phyloP scores from a whole-genome alignment of 2,888 invertebrate species.

The Pandemis heparana region DNA sequence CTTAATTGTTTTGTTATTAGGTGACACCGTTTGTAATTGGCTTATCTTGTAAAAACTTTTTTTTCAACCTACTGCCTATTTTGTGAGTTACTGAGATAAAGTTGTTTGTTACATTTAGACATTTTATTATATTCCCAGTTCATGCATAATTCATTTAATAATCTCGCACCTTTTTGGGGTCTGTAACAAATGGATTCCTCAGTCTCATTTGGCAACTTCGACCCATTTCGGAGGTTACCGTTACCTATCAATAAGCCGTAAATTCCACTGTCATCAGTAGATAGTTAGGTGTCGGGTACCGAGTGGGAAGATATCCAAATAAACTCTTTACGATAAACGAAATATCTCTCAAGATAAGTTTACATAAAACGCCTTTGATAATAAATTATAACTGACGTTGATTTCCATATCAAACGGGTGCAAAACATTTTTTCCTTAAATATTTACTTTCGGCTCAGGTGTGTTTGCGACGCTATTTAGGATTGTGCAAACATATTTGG shows the following conservation, averaged over 20 bases:
- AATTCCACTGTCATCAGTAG: conserved; percentile 1
- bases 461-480: conserved; percentile 2
- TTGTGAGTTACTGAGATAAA: neutral
- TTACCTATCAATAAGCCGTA: neutral
- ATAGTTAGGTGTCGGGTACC: conserved; percentile 4
- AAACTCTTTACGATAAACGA: neutral
- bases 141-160: conserved; percentile 6
- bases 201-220: conserved; percentile 2
- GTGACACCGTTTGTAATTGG: neutral
- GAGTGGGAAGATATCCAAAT: neutral
- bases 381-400: conserved; percentile 23
- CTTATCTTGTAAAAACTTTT: neutral
- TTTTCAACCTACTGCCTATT: neutral
- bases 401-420: conserved; percentile 13
- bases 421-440: conserved; percentile 25
- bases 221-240: neutral
- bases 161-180: conserved; percentile 2
- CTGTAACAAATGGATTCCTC: conserved; percentile 11
- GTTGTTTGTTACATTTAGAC: conserved; percentile 1
- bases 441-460: conserved; percentile 13
- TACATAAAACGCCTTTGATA: conserved; percentile 1
- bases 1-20: neutral
- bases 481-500: conserved; percentile 2
- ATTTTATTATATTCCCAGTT: conserved; percentile 12
- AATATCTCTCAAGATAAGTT: neutral